Conservation (phyloP, 2,888 invertebrate genomes). For the Cistogaster globosa region DNA sequence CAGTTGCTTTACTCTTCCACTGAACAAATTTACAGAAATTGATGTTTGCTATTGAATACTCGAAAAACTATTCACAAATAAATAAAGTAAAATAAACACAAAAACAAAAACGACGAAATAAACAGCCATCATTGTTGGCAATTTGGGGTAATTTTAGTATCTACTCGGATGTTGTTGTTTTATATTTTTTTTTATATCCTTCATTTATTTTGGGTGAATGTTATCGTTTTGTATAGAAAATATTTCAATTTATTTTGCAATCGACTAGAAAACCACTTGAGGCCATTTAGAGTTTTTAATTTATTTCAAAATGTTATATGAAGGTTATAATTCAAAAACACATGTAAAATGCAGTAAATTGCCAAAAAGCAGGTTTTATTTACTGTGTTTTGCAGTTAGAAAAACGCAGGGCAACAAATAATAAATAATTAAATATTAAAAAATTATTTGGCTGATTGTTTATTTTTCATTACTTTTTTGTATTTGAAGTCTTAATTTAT, state of each 20-base stretch:
- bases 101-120: neutral
- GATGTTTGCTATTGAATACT: slow-evolving; percentile 26
- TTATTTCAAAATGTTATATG: slow-evolving; percentile 42
- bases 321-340: neutral
- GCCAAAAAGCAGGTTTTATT: too few relatives aligned
- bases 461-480: too few relatives aligned
- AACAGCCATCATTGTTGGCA: slow-evolving; percentile 12
- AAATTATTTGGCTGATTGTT: too few relatives aligned
- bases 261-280: slow-evolving; percentile 54
- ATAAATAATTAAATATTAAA: too few relatives aligned
- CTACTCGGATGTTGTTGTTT: neutral
- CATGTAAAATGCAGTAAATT: neutral
- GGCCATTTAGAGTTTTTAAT: slow-evolving; percentile 55
- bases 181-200: neutral
- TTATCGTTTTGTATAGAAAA: slow-evolving; percentile 10
- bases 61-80: slow-evolving; percentile 1
- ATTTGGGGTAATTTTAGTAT: neutral
- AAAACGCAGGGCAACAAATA: too few relatives aligned
- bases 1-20: neutral
- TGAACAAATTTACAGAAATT: neutral
- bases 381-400: too few relatives aligned
- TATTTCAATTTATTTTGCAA: slow-evolving; percentile 59
- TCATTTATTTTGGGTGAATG: neutral
- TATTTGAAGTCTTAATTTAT: too few relatives aligned
- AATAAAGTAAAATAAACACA: neutral